phyloP scores from a whole-genome alignment of 1,140 invertebrate genomes.

The Scaptomyza pallida region DNA sequence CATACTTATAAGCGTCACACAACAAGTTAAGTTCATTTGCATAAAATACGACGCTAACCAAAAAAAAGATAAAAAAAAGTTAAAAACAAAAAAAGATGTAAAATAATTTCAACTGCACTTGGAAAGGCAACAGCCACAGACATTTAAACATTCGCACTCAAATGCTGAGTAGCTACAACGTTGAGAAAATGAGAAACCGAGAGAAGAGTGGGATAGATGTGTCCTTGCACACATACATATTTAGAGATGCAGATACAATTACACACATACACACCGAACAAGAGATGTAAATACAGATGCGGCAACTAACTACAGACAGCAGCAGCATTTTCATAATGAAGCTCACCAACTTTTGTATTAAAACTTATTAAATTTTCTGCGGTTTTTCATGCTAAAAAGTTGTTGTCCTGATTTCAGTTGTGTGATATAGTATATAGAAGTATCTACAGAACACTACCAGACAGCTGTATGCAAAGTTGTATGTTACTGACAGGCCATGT shows the following conservation, averaged over 20 bases:
- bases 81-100: not conserved
- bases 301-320: constrained; percentile 23
- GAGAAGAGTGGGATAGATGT: not conserved
- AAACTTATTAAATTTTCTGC: constrained; percentile 76
- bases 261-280: constrained; percentile 4
- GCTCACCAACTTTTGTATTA: constrained; percentile 69
- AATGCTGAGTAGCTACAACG: constrained; percentile 24
- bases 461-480: not conserved
- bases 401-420: constrained; percentile 12
- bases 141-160: constrained; percentile 34
- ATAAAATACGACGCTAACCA: constrained; percentile 60
- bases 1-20: constrained; percentile 10
- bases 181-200: not conserved
- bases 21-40: constrained; percentile 66
- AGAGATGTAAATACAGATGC: constrained; percentile 36
- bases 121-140: constrained; percentile 26
- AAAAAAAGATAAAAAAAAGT: constrained; percentile 14
- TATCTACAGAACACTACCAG: not conserved
- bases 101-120: constrained; percentile 40
- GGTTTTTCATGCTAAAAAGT: constrained; percentile 41
- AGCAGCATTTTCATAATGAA: constrained; percentile 65
- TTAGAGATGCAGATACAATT: constrained; percentile 1
- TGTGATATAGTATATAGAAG: too few species aligned
- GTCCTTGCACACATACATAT: constrained; percentile 1
- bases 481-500: constrained; percentile 8